Evolutionary conservation across 2,113 vertebrate species (phyloP).

Genomic region (Microcebus jonahi): DNA sequence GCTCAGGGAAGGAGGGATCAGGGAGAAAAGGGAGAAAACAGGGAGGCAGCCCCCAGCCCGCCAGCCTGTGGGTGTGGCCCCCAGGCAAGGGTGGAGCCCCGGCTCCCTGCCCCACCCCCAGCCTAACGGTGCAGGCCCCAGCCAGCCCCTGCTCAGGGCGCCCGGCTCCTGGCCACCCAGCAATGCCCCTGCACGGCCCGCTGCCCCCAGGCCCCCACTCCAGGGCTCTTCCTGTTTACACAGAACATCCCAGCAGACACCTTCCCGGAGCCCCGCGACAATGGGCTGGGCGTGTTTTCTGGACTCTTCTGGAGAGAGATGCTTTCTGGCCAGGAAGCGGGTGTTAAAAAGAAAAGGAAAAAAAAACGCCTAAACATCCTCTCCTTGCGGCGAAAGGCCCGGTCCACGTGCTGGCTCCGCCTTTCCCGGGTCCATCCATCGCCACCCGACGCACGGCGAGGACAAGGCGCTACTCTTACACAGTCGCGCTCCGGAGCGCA

Average conservation of each 20-base stretch:
- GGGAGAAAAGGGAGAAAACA: background rate
- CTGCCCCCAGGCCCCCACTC: background rate
- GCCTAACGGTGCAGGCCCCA: rapidly evolving
- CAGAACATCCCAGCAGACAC: background rate
- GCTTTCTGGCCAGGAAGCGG: constrained; percentile 21
- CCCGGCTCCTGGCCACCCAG: background rate
- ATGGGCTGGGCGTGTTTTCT: constrained; percentile 39
- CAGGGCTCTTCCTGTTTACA: constrained; percentile 62
- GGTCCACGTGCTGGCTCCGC: background rate
- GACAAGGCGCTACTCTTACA: background rate
- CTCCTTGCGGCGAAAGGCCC: rapidly evolving
- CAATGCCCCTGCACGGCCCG: background rate
- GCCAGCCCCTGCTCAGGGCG: background rate
- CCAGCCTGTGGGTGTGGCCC: background rate
- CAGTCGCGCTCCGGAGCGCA: background rate
- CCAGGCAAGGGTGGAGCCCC: background rate
- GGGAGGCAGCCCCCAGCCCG: background rate
- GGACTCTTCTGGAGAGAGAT: constrained; percentile 39
- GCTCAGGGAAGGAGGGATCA: background rate
- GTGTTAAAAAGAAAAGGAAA: background rate
- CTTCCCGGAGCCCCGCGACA: background rate
- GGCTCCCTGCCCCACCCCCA: background rate
- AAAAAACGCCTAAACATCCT: rapidly evolving
- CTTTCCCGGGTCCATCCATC: background rate
- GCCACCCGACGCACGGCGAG: background rate